These are phyloP conservation scores for Lepidocyrtoides sp. DNA, from an alignment of 2,888 invertebrate species.

Conservation along the genomic window DNA sequence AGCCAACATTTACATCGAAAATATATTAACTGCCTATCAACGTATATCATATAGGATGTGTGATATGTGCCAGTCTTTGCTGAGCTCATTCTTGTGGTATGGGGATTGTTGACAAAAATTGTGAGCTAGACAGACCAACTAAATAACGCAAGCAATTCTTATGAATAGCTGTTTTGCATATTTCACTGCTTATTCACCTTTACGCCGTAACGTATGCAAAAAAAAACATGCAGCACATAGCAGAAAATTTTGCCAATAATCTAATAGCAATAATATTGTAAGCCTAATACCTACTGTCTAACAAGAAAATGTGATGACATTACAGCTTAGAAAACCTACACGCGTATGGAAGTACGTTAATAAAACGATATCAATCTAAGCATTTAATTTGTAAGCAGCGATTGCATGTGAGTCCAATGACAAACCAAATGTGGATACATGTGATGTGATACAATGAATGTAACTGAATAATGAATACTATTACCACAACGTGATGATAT, in stretches of 20 bases:
- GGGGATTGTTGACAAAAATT: conserved; percentile 59
- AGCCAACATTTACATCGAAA: neutral
- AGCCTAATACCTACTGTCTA: neutral
- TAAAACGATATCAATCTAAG: conserved; percentile 40
- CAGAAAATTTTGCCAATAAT: neutral
- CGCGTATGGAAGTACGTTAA: neutral
- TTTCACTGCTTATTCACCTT: conserved; percentile 48
- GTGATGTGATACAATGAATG: too few relatives aligned
- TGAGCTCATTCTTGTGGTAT: conserved; percentile 76
- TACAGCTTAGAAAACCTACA: neutral
- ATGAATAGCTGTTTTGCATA: conserved; percentile 41
- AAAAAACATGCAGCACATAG: neutral
- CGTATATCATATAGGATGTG: neutral
- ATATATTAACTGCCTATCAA: neutral
- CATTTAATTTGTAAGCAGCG: conserved; percentile 61
- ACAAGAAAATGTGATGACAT: conserved; percentile 13
- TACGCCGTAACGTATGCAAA: neutral
- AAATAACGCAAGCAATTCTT: conserved; percentile 37
- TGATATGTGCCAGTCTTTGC: conserved; percentile 10
- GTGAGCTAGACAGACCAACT: conserved; percentile 12
- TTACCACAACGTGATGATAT: neutral
- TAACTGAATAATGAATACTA: too few relatives aligned
- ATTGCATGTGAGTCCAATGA: conserved; percentile 61
- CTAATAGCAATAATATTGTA: neutral
- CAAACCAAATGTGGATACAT: conserved; percentile 41